Base-by-base conservation (phyloP, 2,888 invertebrate genomes). In the Caenorhabditis uteleia region DNA sequence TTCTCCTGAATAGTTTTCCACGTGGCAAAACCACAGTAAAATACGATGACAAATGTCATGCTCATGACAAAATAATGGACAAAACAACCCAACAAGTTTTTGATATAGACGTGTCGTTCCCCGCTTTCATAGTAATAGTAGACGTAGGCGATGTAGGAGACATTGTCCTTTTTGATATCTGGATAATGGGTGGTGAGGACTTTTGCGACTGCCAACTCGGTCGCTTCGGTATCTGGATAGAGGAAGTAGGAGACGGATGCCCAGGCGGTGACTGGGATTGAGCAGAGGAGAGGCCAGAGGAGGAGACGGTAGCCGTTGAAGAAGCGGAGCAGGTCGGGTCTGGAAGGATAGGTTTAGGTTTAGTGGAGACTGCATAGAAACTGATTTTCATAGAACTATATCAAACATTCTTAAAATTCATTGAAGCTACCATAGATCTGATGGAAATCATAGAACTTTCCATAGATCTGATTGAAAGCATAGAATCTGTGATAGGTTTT, bases 111-210 rank as follows among this genome's bases (percentile, higher is more conserved):
- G 12, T 47, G 38, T n/a, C 53, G 47, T 1, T 42, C 38, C 29
- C 43, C 59, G 20, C 47, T 34, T 7, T 43, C 48, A 3, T 38
- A 43, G 25, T 44, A 42, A 33, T 43, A 54, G 43, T 59, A 29
- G 25, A 57, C 60, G 21, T 60, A 60, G 10, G 60, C 60, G 10
- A 60, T 60, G 21, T 60, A 60, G 7, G 60, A 60, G 2, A 60
- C 60, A 16, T 60, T 42, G 21, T 54, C 48, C 23, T 48, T 53
- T 39, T n/a, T 38, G 48, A 60, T 42, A 44, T 50, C 23, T 43
- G 47, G 44, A 38, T 60, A 60, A 3, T 48, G 53, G 16, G 47
- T 33, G 3, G 31, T 47, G 25, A 60, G 16, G 0, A 60, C 53
- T 7, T 58, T 50, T 10, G 53, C 54, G 44, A 58, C 42, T 53